phyloP scores from a whole-genome alignment of 2,113 vertebrate species.

The Tichodroma muraria region DNA sequence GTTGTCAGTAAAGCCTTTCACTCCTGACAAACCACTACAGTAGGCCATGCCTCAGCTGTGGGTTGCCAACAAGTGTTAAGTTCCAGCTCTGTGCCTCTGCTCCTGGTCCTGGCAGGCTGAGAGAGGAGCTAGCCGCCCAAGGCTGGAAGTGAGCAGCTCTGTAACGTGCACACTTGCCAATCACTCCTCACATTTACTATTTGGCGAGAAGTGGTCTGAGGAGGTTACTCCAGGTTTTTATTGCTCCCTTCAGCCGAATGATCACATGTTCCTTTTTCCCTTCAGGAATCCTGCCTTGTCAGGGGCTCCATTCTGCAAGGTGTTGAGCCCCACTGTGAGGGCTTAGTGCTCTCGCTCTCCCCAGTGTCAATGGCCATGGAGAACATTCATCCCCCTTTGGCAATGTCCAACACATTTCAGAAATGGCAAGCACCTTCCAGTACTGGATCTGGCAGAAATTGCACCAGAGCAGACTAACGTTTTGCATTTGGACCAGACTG shows the following conservation, averaged over 20 bases:
- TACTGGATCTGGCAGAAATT: neutral
- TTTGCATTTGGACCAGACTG: neutral
- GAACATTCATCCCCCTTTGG: neutral
- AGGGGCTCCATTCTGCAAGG: neutral
- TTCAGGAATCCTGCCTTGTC: neutral
- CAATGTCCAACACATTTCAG: neutral
- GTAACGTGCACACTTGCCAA: fast-evolving
- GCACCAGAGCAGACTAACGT: neutral
- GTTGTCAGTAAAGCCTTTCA: neutral
- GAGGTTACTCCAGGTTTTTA: neutral
- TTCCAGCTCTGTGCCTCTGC: neutral
- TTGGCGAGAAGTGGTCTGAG: neutral
- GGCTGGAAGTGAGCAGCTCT: neutral
- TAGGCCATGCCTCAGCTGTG: fast-evolving
- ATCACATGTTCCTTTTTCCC: neutral
- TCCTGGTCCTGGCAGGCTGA: neutral
- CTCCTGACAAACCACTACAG: neutral
- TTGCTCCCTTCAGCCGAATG: neutral
- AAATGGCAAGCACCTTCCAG: neutral
- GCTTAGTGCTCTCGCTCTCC: neutral
- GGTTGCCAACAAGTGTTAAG: neutral
- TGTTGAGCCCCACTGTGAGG: fast-evolving
- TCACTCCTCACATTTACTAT: neutral
- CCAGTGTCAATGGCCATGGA: neutral
- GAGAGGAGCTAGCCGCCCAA: neutral